Percentiles rank a stretch among this genome's conserved stretches.
These are phyloP conservation scores for Rhizoglyphus robini DNA, from an alignment of 1,140 invertebrate species.

Conservation along the genomic window DNA sequence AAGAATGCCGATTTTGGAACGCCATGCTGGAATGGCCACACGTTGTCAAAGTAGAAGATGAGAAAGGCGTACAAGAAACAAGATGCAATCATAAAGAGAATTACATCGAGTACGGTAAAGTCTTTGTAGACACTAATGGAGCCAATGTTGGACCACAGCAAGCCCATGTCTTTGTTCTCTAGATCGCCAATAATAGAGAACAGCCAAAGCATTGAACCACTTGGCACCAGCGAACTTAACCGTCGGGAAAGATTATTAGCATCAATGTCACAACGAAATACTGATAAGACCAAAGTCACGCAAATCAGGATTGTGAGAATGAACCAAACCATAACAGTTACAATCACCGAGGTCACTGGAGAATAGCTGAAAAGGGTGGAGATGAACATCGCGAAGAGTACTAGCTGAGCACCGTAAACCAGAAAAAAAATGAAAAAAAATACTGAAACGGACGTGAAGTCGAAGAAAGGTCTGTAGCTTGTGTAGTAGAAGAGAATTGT, in stretches of 20 bases:
- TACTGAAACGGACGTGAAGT: neutral
- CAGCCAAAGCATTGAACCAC: slow-evolving; percentile 5
- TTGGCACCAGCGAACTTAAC: neutral
- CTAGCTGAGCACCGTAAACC: neutral
- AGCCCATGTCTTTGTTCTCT: slow-evolving; percentile 29
- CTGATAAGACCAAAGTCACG: too few species aligned
- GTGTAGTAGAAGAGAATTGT: neutral
- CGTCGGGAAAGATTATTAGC: too few species aligned
- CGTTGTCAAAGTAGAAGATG: slow-evolving; percentile 32
- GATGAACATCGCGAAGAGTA: slow-evolving; percentile 5
- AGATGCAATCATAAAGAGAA: slow-evolving; percentile 22
- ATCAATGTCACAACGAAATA: too few species aligned
- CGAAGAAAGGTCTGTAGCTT: slow-evolving; percentile 1
- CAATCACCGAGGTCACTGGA: neutral
- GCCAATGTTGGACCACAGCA: slow-evolving; percentile 19
- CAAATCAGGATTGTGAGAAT: neutral
- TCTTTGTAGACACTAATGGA: slow-evolving; percentile 31
- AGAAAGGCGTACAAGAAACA: slow-evolving; percentile 24
- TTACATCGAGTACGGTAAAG: slow-evolving; percentile 26
- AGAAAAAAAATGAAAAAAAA: neutral
- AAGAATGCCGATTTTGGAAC: slow-evolving; percentile 39
- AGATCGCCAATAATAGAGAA: slow-evolving; percentile 16
- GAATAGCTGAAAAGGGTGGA: neutral
- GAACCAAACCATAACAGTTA: neutral
- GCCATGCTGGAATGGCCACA: slow-evolving; percentile 34